Percentiles rank a stretch among this genome's conserved stretches.
phyloP scores from a whole-genome alignment of 2,113 vertebrate genomes.

The Heliornis fulica region DNA sequence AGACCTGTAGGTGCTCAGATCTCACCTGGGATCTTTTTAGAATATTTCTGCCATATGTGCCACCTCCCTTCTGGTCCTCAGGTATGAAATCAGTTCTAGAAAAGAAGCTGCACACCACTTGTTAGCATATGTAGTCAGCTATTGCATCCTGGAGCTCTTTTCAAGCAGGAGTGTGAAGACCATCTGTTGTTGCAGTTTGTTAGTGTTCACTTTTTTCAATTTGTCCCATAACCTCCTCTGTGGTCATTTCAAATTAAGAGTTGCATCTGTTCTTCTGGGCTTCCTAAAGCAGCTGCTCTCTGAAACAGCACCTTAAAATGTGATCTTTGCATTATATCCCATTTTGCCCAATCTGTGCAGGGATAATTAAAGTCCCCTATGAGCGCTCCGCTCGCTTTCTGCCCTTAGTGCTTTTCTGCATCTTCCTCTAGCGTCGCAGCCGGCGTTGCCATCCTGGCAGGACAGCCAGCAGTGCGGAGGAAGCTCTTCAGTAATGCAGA shows the following conservation, averaged over 20 bases:
- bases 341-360: background rate
- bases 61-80: background rate
- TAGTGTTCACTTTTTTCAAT: constrained; percentile 3
- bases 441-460: background rate
- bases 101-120: background rate
- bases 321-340: background rate
- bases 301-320: background rate
- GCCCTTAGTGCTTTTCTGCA: background rate
- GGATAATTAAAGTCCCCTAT: background rate
- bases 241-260: constrained; percentile 45
- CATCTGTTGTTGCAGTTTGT: constrained; percentile 40
- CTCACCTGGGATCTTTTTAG: background rate
- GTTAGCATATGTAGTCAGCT: background rate
- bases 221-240: constrained; percentile 14
- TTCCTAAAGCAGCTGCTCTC: constrained; percentile 10
- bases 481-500: background rate
- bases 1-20: background rate
- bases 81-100: background rate
- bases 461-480: background rate
- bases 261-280: constrained; percentile 4
- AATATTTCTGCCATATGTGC: fast-evolving
- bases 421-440: background rate
- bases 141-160: background rate
- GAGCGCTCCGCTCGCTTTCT: background rate
- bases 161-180: background rate